A percentile compares a stretch with the other conserved stretches of the same genome.
Evolutionary conservation across 2,888 invertebrate genomes (phyloP).

Genomic region (Drosophila trichaetosa): DNA sequence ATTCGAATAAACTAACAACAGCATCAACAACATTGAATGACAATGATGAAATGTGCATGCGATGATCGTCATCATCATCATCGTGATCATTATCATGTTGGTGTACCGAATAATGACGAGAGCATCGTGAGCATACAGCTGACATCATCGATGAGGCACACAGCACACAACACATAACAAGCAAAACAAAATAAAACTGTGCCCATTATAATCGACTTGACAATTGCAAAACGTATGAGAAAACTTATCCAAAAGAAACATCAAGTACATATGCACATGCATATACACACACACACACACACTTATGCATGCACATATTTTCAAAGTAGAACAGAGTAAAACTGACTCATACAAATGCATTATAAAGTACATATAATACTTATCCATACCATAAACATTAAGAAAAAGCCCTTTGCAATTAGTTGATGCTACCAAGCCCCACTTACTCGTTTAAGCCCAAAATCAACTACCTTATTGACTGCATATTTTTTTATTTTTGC

Average conservation of each 20-base stretch:
- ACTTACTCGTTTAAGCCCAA: not conserved
- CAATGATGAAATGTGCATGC: slow-evolving; percentile 56
- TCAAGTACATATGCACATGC: slow-evolving; percentile 1
- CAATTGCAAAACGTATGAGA: slow-evolving; percentile 37
- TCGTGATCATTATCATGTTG: slow-evolving; percentile 44
- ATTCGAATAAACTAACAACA: slow-evolving; percentile 37
- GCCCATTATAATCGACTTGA: slow-evolving; percentile 51
- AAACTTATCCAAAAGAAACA: slow-evolving; percentile 16
- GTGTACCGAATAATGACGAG: not conserved
- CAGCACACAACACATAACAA: not conserved
- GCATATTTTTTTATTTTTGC: too few species aligned
- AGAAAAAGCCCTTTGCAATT: not conserved
- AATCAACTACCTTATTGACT: slow-evolving; percentile 7
- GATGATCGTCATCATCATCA: slow-evolving; percentile 17
- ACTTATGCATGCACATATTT: slow-evolving; percentile 4
- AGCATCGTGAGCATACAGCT: slow-evolving; percentile 53
- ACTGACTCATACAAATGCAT: slow-evolving; percentile 29
- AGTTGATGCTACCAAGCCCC: not conserved
- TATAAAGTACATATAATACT: slow-evolving; percentile 13
- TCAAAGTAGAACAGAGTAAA: slow-evolving; percentile 19
- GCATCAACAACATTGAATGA: slow-evolving; percentile 12
- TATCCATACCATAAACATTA: not conserved
- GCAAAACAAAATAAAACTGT: slow-evolving; percentile 20
- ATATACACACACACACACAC: not conserved
- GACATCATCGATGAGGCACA: slow-evolving; percentile 57